Base-by-base conservation (phyloP, 1,140 invertebrate species). In the Eurosta solidaginis region DNA sequence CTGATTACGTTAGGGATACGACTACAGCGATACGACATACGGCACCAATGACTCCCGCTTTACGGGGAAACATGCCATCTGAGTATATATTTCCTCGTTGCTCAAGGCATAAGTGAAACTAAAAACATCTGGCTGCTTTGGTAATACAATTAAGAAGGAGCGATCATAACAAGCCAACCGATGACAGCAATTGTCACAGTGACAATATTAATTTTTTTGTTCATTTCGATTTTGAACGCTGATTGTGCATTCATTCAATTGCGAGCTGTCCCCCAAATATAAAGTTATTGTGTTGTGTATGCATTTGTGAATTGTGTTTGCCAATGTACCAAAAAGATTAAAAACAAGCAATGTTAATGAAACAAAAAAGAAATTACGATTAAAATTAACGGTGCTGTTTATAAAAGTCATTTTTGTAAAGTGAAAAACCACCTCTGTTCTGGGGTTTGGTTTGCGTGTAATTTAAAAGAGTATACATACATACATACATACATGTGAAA, bases 41-140 rank as follows among this genome's bases (percentile, higher is more conserved):
- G n/a, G n/a, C n/a, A n/a, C n/a, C n/a, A n/a, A n/a, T n/a, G n/a
- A n/a, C n/a, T n/a, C n/a, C n/a, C n/a, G n/a, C n/a, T n/a, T n/a
- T n/a, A n/a, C n/a, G n/a, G n/a, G n/a, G n/a, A n/a, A n/a, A n/a
- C n/a, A n/a, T n/a, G n/a, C n/a, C n/a, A n/a, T n/a, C n/a, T n/a
- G n/a, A n/a, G n/a, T n/a, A n/a, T n/a, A n/a, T n/a, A n/a, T n/a
- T n/a, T n/a, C n/a, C n/a, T n/a, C n/a, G n/a, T n/a, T n/a, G n/a
- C n/a, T n/a, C n/a, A n/a, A n/a, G n/a, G n/a, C n/a, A n/a, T n/a
- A n/a, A n/a, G n/a, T n/a, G n/a, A n/a, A n/a, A n/a, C n/a, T n/a
- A 36, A 45, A 68, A 47, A 68, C 76, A 77, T 52, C 76, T 77
- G 76, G 54, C 50, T 54, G 50, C 50, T n/a, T n/a, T n/a, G n/a